Evolutionary conservation across 2,113 vertebrate genomes (phyloP), one percentile per base, ranked within the genome.

Genomic region (Silurus meridionalis): DNA sequence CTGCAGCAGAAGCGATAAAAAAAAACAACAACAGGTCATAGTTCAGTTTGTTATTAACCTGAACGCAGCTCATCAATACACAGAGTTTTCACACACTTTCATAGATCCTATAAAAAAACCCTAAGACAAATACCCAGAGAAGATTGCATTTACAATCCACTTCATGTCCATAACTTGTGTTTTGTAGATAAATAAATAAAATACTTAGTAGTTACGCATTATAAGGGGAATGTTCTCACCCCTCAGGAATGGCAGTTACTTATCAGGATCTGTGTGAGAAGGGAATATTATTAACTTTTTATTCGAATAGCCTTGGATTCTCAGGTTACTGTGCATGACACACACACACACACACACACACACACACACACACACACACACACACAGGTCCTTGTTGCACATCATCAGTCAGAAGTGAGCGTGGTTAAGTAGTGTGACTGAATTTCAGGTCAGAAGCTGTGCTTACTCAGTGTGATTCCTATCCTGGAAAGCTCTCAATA

Each of bases 301-400:
- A 25, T 5, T 57, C 8, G 6, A 80, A 80, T 37, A 23, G 0
- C 19, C 17, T 15, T n/a, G 63, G 92, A 93, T 89, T 93, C 92
- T 89, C 90, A 55, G 71, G 92, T 91, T 92, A 90, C 86, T 93
- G 91, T 91, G 94, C 94, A 90, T 94, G 93, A 94, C 94, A 90
- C 89, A 87, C 89, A 90, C 91, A 93, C 91, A 90, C 86, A 90
- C 90, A 92, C 69, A 72, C 37, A 66, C 63, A 25, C 63, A 66
- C n/a, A 37, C 66, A 92, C 63, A 64, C 88, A 90, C 92, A 91
- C 89, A 90, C 85, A 57, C 86, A 90, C 91, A 90, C 85, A 89
- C 87, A 90, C 87, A 55, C 3, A 52, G 52, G 52, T 78, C 52
- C 91, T 92, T 87, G 92, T 91, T 89, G 84, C 91, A 91, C 94